Conservation (phyloP, 2,888 invertebrate species). For the Ariolimax columbianus region DNA sequence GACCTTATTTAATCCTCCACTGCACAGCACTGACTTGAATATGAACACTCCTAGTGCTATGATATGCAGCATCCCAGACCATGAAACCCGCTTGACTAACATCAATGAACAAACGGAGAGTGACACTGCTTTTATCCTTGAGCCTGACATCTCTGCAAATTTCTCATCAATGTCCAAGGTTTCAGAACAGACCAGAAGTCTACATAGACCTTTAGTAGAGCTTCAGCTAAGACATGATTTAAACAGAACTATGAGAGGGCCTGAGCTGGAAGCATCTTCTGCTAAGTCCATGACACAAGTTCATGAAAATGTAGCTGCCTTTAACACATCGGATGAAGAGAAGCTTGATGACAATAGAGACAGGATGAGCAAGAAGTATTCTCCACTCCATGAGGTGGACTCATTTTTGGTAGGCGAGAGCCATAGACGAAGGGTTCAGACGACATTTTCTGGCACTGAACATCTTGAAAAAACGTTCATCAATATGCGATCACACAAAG, state of each 20-base stretch:
- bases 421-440: conserved; percentile 34
- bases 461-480: conserved; percentile 30
- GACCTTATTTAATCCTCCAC: conserved; percentile 54
- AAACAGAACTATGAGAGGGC: conserved; percentile 40
- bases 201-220: background rate
- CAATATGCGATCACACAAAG: conserved; percentile 3
- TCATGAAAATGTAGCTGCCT: background rate
- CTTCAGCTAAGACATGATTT: background rate
- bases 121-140: background rate
- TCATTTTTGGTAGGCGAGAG: conserved; percentile 3
- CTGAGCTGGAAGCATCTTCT: conserved; percentile 7
- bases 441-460: conserved; percentile 34
- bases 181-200: background rate
- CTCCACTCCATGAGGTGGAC: background rate
- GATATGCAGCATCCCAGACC: conserved; percentile 24
- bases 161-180: background rate
- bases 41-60: conserved; percentile 26
- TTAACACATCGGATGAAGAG: background rate
- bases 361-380: conserved; percentile 1
- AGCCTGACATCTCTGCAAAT: conserved; percentile 31
- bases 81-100: background rate
- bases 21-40: conserved; percentile 56
- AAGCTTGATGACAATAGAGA: background rate
- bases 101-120: conserved; percentile 37
- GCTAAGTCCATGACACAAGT: background rate